Evolutionary conservation across 1,140 invertebrate genomes (phyloP).

Genomic region (Drosophila nigrodunni): DNA sequence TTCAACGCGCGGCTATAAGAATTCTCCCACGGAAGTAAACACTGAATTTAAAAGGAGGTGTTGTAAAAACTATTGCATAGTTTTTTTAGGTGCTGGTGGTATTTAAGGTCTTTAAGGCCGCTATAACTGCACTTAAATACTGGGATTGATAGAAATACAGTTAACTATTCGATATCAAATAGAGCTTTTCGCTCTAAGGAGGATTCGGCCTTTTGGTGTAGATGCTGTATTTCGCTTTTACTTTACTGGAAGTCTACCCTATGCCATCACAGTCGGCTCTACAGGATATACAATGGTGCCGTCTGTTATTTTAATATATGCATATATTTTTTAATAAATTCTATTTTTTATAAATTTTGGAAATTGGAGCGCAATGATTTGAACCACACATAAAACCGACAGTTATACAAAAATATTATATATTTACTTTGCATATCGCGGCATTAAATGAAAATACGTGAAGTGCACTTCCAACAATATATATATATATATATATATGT

Average conservation of each 20-base stretch:
- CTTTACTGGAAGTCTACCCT: background rate
- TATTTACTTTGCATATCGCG: conserved; percentile 56
- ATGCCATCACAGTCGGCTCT: background rate
- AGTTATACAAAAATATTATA: conserved; percentile 66
- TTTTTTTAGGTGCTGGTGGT: too few species aligned
- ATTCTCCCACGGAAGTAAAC: background rate
- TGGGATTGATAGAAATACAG: too few species aligned
- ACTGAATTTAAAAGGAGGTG: too few species aligned
- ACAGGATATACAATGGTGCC: conserved; percentile 31
- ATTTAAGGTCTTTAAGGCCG: too few species aligned
- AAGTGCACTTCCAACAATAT: conserved; percentile 43
- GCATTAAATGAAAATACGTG: conserved; percentile 50
- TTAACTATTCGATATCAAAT: too few species aligned
- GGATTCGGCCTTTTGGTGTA: too few species aligned
- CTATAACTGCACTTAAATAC: too few species aligned
- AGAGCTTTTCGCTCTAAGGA: too few species aligned
- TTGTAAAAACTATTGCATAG: too few species aligned
- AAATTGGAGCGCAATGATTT: conserved; percentile 73
- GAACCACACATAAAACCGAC: conserved; percentile 49
- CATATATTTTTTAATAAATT: conserved; percentile 63
- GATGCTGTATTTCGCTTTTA: too few species aligned
- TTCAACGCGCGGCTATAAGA: background rate
- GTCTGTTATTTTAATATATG: conserved; percentile 80
- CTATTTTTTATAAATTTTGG: conserved; percentile 40
- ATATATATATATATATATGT: too few species aligned